Evolutionary conservation across 2,888 invertebrate species (phyloP), one percentile per base, ranked within the genome.

Genomic region (Clitarchus hookeri): DNA sequence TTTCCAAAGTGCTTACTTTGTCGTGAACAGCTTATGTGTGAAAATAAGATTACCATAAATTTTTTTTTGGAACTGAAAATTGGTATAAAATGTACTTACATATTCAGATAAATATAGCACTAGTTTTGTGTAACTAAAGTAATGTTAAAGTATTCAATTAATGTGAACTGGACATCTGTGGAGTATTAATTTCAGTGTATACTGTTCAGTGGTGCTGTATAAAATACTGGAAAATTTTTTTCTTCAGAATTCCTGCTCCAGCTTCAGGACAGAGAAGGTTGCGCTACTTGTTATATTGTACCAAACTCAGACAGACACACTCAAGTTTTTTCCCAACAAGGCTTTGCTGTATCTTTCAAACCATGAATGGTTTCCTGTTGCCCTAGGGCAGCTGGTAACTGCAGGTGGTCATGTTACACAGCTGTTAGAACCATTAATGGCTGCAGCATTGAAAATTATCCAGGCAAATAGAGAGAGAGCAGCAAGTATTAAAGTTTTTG

Each of bases 231-330:
- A 65, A 23, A 65, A 16, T 65, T 65, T n/a, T 65, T 19, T 1
- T 23, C 65, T 23, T 9, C 65, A 65, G 65, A n/a, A n/a, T 65
- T 2, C n/a, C 65, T 16, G 3, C 65, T n/a, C 65, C 65, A 8
- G n/a, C 65, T 65, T 65, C 65, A 65, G n/a, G 65, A 65, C 92
- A 88, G 96, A 97, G 90, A 93, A 94, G 0, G 91, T 95, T 13
- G 91, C 95, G 78, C 91, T 96, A 23, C 91, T 97, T 44, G 92
- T 95, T n/a, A 92, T 96, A 88, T 92, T 97, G 84, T 96, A 95
- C 89, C 95, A 95, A 88, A 93, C 93, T 23, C 96, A 97, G 86
- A 90, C 91, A 23, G n/a, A 80, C 25, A 78, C 44, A 78, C 89
- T 93, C 2, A 92, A 90, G 0, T 90, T 89, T 16, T 92, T 96